phyloP scores from a whole-genome alignment of 2,797 vertebrate genomes.

The Cichlasoma orientale region DNA sequence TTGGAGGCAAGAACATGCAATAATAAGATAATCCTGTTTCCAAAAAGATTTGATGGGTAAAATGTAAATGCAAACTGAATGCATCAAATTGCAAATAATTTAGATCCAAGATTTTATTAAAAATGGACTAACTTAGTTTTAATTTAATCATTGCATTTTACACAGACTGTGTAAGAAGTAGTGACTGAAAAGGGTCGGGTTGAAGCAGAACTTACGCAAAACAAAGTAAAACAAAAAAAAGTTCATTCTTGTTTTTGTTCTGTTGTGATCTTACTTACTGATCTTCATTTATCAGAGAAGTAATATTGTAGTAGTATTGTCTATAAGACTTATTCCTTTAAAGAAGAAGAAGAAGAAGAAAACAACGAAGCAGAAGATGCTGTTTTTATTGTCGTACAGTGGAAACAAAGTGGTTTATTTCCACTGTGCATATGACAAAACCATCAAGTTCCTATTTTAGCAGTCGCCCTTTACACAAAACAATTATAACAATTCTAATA shows the following conservation, averaged over 20 bases:
- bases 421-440: no score
- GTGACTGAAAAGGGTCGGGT: no score
- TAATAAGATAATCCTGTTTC: neutral
- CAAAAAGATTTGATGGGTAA: neutral
- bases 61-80: neutral
- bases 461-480: neutral
- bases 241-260: no score
- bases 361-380: no score
- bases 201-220: neutral
- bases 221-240: no score
- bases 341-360: no score
- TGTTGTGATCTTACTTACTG: no score
- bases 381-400: no score
- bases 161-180: no score
- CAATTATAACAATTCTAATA: accelerated
- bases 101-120: neutral
- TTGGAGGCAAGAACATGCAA: neutral
- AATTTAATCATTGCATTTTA: neutral
- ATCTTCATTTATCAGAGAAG: no score
- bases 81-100: neutral
- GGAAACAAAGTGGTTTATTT: neutral
- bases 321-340: no score
- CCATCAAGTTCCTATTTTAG: neutral
- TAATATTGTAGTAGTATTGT: no score
- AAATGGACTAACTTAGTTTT: neutral